phyloP scores from a whole-genome alignment of 2,888 invertebrate genomes.

The Parthenolecanium corni region DNA sequence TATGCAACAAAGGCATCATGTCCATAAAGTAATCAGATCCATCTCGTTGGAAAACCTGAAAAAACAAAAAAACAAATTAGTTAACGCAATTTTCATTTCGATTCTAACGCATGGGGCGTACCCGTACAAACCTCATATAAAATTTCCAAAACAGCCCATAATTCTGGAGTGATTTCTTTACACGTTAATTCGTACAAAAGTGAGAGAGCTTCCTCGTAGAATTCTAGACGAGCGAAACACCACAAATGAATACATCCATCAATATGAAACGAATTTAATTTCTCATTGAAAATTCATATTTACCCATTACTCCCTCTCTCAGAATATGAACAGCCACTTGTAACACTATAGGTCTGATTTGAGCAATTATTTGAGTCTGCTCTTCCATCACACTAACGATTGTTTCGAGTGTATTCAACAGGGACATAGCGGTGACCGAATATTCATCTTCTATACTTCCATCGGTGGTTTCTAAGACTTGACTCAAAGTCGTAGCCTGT shows the following conservation, averaged over 20 bases:
- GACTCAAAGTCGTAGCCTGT: constrained; percentile 62
- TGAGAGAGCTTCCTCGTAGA: constrained; percentile 92
- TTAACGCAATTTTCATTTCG: background rate
- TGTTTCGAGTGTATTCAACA: constrained; percentile 91
- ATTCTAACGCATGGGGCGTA: background rate
- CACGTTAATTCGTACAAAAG: constrained; percentile 83
- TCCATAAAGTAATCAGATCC: constrained; percentile 93
- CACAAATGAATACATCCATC: background rate
- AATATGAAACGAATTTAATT: background rate
- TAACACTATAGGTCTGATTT: constrained; percentile 82
- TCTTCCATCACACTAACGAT: constrained; percentile 88
- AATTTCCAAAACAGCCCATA: constrained; percentile 91
- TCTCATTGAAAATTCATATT: background rate
- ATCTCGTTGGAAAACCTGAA: constrained; percentile 77
- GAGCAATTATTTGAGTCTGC: constrained; percentile 65
- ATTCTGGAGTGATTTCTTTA: constrained; percentile 74
- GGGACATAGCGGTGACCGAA: constrained; percentile 82
- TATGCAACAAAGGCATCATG: constrained; percentile 97
- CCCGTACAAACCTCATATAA: constrained; percentile 54
- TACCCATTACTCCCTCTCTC: constrained; percentile 19
- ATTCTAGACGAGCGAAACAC: constrained; percentile 49
- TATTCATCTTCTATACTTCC: constrained; percentile 84
- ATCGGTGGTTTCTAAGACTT: constrained; percentile 62
- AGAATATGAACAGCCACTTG: constrained; percentile 43
- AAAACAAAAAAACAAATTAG: constrained; percentile 18